Conservation (phyloP, 1,140 invertebrate species). For the Phocides pigmalion region DNA sequence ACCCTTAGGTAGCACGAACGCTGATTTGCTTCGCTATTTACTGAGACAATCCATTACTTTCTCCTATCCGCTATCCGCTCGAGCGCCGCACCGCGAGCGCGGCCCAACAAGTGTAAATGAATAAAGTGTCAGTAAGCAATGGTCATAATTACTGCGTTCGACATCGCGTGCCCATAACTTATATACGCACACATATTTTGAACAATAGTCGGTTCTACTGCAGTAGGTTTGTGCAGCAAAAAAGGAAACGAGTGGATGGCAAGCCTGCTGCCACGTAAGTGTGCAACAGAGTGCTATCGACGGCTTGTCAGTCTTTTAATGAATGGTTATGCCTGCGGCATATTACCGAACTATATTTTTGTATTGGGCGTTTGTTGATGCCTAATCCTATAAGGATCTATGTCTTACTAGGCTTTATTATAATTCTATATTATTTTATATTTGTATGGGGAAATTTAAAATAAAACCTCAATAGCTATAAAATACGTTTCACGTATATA, state of each 20-base stretch:
- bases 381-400: no score
- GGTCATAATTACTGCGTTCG: slow-evolving; percentile 34
- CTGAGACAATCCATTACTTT: background rate
- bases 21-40: no score
- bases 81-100: background rate
- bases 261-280: slow-evolving; percentile 10
- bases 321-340: background rate
- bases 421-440: no score
- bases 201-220: slow-evolving; percentile 34
- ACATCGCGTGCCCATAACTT: slow-evolving; percentile 33
- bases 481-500: no score
- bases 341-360: no score
- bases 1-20: no score
- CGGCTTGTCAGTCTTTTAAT: slow-evolving; percentile 20
- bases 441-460: no score
- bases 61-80: slow-evolving; percentile 2
- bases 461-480: no score
- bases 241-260: slow-evolving; percentile 14
- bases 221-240: slow-evolving; percentile 31
- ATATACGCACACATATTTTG: slow-evolving; percentile 33
- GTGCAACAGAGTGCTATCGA: slow-evolving; percentile 8
- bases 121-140: slow-evolving; percentile 34
- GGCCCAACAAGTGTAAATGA: slow-evolving; percentile 22
- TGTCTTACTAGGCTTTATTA: no score
- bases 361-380: background rate